Evolutionary conservation across 2,888 invertebrate genomes (phyloP), one percentile per base, ranked within the genome.

Genomic region (Subacronicta megacephala): DNA sequence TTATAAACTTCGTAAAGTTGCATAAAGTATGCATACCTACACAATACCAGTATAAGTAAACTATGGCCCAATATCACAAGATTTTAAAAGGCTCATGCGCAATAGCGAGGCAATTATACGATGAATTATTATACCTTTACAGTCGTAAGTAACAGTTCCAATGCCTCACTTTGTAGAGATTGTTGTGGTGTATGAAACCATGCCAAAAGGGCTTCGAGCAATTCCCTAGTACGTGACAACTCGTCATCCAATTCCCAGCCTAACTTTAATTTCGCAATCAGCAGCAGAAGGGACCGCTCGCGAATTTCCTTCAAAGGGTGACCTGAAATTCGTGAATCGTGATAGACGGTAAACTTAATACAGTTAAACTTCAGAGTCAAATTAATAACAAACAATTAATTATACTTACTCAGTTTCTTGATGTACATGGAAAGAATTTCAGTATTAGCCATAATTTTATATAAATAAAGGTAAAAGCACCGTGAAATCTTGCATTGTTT

Each of bases 161-260:
- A 87, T 52, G 95, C 96, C 81, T 95, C 94, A 58, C 90, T 89
- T 77, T 96, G 95, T 53, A 95, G 85, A 0, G 94, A 87, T 33
- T 95, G 90, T 42, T 92, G 85, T 35, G 95, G 90, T 52, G 91
- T 94, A 43, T 95, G 82, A 81, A 96, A 96, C 96, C 96, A 96
- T 45, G 95, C 90, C 42, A 96, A 86, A 20, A 96, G 84, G 61
- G 95, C 95, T 45, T 93, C 88, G 17, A 96, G 80, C 15, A 96
- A 86, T 75, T 96, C 95, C 61, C 95, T 95, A 33, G 95, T 95
- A 37, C 95, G 89, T 15, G 95, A 92, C 47, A 96, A 81, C 75
- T 96, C 95, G 77, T 95, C 95, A 52, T 96, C 95, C 46, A 95
- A 90, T 50, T 94, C 88, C 88, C 95, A 95, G 16, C 96, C 96